Conservation (phyloP, 1,140 invertebrate species). For the Drosophila triauraria region DNA sequence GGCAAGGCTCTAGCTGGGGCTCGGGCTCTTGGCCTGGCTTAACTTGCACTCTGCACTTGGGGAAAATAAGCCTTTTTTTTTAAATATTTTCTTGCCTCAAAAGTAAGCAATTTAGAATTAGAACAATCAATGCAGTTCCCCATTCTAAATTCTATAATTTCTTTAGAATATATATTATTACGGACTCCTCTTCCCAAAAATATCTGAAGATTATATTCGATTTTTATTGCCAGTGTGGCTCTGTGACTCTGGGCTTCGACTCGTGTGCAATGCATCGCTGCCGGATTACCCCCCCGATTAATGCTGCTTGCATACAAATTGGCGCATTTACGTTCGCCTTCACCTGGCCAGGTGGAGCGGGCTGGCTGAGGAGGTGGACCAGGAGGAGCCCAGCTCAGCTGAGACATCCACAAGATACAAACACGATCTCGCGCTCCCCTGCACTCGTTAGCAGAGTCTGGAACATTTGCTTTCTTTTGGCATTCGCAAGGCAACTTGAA, state of each 20-base stretch:
- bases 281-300: conserved; percentile 77
- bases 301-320: conserved; percentile 82
- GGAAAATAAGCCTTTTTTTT: neutral
- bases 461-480: conserved; percentile 54
- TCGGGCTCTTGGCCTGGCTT: conserved; percentile 27
- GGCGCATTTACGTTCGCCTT: conserved; percentile 69
- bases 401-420: conserved; percentile 64
- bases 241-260: conserved; percentile 9
- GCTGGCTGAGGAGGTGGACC: neutral
- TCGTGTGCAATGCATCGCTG: conserved; percentile 68
- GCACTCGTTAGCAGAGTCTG: conserved; percentile 67
- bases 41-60: conserved; percentile 9
- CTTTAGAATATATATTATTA: neutral
- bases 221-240: conserved; percentile 1
- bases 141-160: neutral
- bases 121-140: too few relatives aligned
- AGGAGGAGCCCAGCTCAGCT: conserved; percentile 56
- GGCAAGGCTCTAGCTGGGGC: conserved; percentile 38
- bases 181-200: neutral
- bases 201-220: too few relatives aligned
- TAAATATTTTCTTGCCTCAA: neutral
- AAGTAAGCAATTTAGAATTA: neutral
- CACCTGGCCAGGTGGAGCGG: conserved; percentile 2
- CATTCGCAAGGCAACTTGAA: conserved; percentile 46
- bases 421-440: conserved; percentile 59